Evolutionary conservation across 1,140 invertebrate species (phyloP).

Genomic region (Drosophila mauritiana): DNA sequence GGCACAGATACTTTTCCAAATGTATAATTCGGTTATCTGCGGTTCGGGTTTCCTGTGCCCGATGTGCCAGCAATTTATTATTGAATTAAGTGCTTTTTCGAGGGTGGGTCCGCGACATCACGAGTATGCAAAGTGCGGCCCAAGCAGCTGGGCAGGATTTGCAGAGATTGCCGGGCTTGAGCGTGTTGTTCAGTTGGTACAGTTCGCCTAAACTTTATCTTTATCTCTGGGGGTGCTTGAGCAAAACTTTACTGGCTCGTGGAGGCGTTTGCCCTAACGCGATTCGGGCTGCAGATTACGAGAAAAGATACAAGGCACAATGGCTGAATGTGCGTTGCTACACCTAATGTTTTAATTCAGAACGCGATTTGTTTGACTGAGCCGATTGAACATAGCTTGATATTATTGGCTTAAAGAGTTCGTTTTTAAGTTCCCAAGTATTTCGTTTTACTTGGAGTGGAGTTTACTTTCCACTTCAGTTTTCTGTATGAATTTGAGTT

Average conservation of each 20-base stretch:
- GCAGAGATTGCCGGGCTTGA: slow-evolving; percentile 55
- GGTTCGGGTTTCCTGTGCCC: slow-evolving; percentile 53
- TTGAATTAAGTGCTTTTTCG: slow-evolving; percentile 75
- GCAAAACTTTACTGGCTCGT: slow-evolving; percentile 41
- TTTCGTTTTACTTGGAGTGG: no score
- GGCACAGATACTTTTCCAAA: slow-evolving; percentile 30
- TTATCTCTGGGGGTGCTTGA: slow-evolving; percentile 38
- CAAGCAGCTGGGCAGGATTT: slow-evolving; percentile 18
- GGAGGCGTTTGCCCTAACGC: slow-evolving; percentile 51
- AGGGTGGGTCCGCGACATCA: slow-evolving; percentile 48
- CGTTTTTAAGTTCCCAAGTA: no score
- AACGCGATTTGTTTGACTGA: background rate
- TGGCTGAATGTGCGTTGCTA: slow-evolving; percentile 7
- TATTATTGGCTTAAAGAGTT: no score
- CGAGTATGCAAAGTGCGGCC: slow-evolving; percentile 73
- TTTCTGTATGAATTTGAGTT: no score
- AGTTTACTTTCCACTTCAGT: no score
- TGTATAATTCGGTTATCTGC: slow-evolving; percentile 66
- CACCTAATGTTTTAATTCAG: background rate
- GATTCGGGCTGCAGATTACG: slow-evolving; percentile 33
- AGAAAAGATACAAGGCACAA: slow-evolving; percentile 20
- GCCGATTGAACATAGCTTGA: no score
- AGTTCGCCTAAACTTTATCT: slow-evolving; percentile 56
- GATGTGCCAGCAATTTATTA: slow-evolving; percentile 75
- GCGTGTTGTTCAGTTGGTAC: slow-evolving; percentile 69